Base-by-base conservation (phyloP, 2,888 invertebrate species). In the Philhelius pedissequus region DNA sequence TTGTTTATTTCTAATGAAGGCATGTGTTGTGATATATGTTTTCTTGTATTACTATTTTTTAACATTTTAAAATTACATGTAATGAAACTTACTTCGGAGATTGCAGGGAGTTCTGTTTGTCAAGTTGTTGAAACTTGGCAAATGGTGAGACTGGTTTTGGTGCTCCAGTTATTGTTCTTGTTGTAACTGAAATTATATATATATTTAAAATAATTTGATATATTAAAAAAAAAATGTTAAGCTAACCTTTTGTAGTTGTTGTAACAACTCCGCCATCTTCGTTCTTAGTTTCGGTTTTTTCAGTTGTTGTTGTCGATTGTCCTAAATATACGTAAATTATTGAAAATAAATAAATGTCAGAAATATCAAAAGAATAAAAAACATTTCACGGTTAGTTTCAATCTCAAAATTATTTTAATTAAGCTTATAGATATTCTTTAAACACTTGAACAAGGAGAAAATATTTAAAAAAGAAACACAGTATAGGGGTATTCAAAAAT, bases 61-160 rank as follows among this genome's bases (percentile, higher is more conserved):
- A 38, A 38, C n/a, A 22, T 22, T 11, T 25, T 13, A 48, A 22
- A 6, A 22, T 13, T 22, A 7, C 7, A 43, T 20, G 54, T n/a
- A n/a, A n/a, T n/a, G n/a, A n/a, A n/a, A 87, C 93, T 94, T 93
- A 97, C 97, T 96, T 96, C 92, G 96, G 95, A 88, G 92, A 92
- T 90, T 94, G 94, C 89, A 94, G 93, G 89, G 96, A 96, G 92
- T 95, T 96, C 92, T 97, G 96, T 91, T 95, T 95, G 92, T 97
- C 97, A 92, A 97, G 94, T 93, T 97, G 97, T 91, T 96, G 95
- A 93, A 97, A 97, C 93, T 97, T 97, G 90, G 96, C 95, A 92
- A 97, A 97, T 86, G 97, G 96, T 89, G 97, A 97, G 90, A 95
- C 94, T 87, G 95, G 95, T 94, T 96, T 91, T 91, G 93, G 86